Evolutionary conservation across 1,140 invertebrate species (phyloP), one percentile per base, ranked within the genome.

Genomic region (Orchesella cincta): DNA sequence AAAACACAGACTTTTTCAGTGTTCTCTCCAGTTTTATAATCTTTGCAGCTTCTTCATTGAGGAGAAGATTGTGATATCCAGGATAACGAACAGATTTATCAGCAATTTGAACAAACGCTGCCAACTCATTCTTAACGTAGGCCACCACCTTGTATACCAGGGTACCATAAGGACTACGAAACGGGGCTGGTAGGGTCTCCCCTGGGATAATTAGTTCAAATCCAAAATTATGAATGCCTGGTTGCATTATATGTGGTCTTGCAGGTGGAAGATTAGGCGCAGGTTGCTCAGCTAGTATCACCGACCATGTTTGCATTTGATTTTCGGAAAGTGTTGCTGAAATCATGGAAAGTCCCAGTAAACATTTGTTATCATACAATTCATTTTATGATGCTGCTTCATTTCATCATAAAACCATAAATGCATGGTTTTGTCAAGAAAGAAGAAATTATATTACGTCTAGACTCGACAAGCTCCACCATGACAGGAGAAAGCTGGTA

Each of bases 401-500:
- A n/a, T n/a, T n/a, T n/a, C n/a, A n/a, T n/a, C n/a, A n/a, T n/a
- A n/a, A n/a, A n/a, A n/a, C n/a, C n/a, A n/a, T n/a, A n/a, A n/a
- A n/a, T n/a, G n/a, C n/a, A n/a, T n/a, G n/a, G n/a, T n/a, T n/a
- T n/a, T n/a, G n/a, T n/a, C n/a, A n/a, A 67, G 33, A 67, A 31
- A 31, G 31, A 67, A 67, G 16, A 46, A 26, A 29, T 12, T 33
- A 46, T 28, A 73, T 73, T 46, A 73, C 71, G 2, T 73, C 71
- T 51, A 23, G 34, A 23, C 28, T 51, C 71, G 3, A 73, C 16
- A 3, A 73, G 14, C 20, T 73, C 35, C 3, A 73, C 33, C 39
- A 36, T 39, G 3, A 73, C 36, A 36, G 71, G 71, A 28, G 71
- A 73, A 51, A 73, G 34, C 23, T 46, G 35, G 39, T 73, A 73